These are phyloP conservation scores for Cynaeus angustus DNA, from an alignment of 2,888 invertebrate genomes.

Conservation along the genomic window DNA sequence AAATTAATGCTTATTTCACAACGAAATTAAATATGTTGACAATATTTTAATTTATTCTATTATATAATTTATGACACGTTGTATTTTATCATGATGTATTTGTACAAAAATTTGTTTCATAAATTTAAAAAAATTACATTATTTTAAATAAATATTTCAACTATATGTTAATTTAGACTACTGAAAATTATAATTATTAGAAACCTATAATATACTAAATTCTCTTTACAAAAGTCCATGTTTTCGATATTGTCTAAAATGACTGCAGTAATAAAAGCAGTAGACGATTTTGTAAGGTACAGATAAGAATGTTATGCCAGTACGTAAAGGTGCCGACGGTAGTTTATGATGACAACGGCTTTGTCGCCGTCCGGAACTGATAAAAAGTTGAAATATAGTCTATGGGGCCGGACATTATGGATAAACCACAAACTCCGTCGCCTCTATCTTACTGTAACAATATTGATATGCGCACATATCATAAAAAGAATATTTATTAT, in stretches of 20 bases:
- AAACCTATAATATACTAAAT: no score
- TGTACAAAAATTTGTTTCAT: no score
- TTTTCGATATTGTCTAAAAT: constrained; percentile 16
- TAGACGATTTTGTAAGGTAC: constrained; percentile 38
- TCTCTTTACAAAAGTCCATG: no score
- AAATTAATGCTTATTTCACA: no score
- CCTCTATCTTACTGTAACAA: constrained; percentile 37
- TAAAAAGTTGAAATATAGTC: constrained; percentile 56
- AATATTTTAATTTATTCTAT: no score
- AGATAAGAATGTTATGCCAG: constrained; percentile 45
- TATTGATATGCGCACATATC: neutral
- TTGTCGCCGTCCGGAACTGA: constrained; percentile 55
- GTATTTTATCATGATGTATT: no score
- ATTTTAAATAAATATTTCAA: no score
- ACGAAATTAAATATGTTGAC: no score
- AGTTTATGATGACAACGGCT: constrained; percentile 55
- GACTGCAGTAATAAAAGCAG: constrained; percentile 23
- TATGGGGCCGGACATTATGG: constrained; percentile 50
- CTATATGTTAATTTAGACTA: no score
- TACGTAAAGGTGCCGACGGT: constrained; percentile 50
- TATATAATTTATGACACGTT: no score
- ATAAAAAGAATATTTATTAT: neutral
- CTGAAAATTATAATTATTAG: no score
- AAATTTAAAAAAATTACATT: no score
- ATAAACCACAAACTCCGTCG: constrained; percentile 44